Evolutionary conservation across 2,888 invertebrate genomes (phyloP), one percentile per base, ranked within the genome.

Genomic region (Eudemis profundana): DNA sequence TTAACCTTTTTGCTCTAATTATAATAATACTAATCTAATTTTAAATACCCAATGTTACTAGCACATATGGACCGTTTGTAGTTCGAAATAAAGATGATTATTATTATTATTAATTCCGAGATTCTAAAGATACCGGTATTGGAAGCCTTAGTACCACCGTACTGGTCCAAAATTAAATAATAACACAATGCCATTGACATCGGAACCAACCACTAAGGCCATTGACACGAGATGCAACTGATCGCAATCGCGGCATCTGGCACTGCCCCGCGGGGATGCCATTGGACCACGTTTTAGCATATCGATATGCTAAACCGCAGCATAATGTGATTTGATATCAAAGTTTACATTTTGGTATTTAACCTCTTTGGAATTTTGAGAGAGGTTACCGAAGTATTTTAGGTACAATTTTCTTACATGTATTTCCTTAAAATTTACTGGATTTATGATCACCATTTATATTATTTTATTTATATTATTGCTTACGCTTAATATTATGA

Each of bases 221-320:
- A 51, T 44, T 51, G 57, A 36, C 57, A 44, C 46, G 15, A 23
- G 36, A 36, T 57, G 27, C 12, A 17, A 10, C 27, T 17, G 50
- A 51, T 61, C 4, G 15, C 36, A 21, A 57, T 44, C 27, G 17
- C 7, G 15, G 19, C 44, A 33, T 19, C 17, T 42, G 33, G 27
- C 19, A 42, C 63, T 15, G 10, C 8, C 54, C 38, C 49, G 12
- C 15, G 8, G 47, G 14, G 27, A 27, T 50, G 23, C 17, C 50
- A 57, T 64, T 57, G 17, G 53, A n/a, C 14, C 38, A 40, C n/a
- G 40, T 15, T 53, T 15, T 42, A 42, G 27, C 54, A 54, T 54
- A 54, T 40, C 14, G 23, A 54, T 54, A 4, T 29, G 27, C 54
- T 36, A 44, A 56, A 56, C 42, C 10, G 3, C 54, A 40, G 7